These are phyloP conservation scores for Lampropteryx suffumata DNA, from an alignment of 2,888 invertebrate species.

Conservation along the genomic window DNA sequence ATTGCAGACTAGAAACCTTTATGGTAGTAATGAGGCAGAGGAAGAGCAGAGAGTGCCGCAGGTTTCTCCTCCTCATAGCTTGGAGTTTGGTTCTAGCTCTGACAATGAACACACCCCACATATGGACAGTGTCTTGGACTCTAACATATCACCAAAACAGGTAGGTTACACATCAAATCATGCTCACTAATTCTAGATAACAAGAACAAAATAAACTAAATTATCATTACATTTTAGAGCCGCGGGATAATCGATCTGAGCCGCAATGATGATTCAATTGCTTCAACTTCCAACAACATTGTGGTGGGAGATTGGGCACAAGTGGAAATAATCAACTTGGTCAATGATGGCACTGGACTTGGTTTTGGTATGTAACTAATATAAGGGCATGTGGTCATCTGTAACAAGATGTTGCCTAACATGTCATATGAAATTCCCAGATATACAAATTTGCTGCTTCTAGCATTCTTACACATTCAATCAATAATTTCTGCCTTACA, in stretches of 20 bases:
- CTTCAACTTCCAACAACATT: slow-evolving; percentile 66
- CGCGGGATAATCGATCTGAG: slow-evolving; percentile 87
- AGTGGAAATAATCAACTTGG: slow-evolving; percentile 98
- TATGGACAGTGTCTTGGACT: slow-evolving; percentile 90
- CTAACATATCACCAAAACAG: slow-evolving; percentile 93
- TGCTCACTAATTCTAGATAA: too few relatives aligned
- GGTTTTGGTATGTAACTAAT: slow-evolving; percentile 90
- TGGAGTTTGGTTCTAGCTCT: slow-evolving; percentile 87
- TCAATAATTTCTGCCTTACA: too few relatives aligned
- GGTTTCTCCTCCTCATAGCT: slow-evolving; percentile 88
- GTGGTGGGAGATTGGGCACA: slow-evolving; percentile 96
- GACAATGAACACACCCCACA: slow-evolving; percentile 93
- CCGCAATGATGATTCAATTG: slow-evolving; percentile 77
- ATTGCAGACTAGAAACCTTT: slow-evolving; percentile 71
- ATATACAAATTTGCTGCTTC: too few relatives aligned
- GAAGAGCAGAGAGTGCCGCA: slow-evolving; percentile 92
- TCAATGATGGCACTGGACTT: slow-evolving; percentile 98
- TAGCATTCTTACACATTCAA: too few relatives aligned
- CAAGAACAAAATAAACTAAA: too few relatives aligned
- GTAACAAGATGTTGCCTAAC: too few relatives aligned
- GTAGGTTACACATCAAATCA: slow-evolving; percentile 45
- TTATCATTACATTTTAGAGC: slow-evolving; percentile 42
- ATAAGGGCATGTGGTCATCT: too few relatives aligned
- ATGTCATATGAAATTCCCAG: too few relatives aligned
- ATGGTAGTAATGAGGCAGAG: slow-evolving; percentile 81